Evolutionary conservation across 2,797 vertebrate species (phyloP).

Genomic region (Nannoperca australis): DNA sequence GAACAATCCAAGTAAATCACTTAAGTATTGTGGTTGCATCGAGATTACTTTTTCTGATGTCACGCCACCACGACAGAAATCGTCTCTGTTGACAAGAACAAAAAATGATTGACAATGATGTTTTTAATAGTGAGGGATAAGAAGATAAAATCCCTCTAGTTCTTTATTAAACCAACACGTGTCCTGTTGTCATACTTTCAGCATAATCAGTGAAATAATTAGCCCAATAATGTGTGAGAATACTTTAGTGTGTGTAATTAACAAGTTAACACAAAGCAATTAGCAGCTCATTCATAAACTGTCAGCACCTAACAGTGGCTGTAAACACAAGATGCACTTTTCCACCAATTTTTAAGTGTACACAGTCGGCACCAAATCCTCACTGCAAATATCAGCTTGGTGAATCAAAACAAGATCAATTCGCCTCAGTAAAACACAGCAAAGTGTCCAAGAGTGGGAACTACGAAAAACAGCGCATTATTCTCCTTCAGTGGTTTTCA

Average conservation of each 20-base stretch:
- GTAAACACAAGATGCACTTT: conserved; percentile 43
- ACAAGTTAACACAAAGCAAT: conserved; percentile 73
- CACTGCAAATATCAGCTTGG: conserved; percentile 9
- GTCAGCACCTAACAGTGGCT: conserved; percentile 30
- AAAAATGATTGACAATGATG: conserved; percentile 3
- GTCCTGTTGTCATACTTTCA: conserved; percentile 56
- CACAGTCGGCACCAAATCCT: conserved; percentile 6
- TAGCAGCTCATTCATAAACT: conserved; percentile 60
- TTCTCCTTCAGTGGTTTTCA: conserved; percentile 27
- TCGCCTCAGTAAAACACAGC: neutral
- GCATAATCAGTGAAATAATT: conserved; percentile 63
- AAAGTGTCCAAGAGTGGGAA: neutral
- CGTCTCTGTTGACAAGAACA: neutral
- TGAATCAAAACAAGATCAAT: conserved; percentile 18
- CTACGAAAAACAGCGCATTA: conserved; percentile 10
- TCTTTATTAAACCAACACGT: conserved; percentile 41
- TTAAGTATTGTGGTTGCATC: conserved; percentile 9
- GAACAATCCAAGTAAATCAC: neutral
- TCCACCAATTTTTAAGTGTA: neutral
- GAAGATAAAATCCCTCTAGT: conserved; percentile 9
- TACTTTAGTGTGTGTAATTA: conserved; percentile 70
- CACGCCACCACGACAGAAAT: neutral
- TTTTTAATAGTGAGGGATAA: conserved; percentile 35
- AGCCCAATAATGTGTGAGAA: conserved; percentile 61
- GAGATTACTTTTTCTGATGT: neutral